Percentiles rank a stretch among this genome's conserved stretches.
phyloP scores from a whole-genome alignment of 2,113 vertebrate genomes.

The Zosterops borbonicus region DNA sequence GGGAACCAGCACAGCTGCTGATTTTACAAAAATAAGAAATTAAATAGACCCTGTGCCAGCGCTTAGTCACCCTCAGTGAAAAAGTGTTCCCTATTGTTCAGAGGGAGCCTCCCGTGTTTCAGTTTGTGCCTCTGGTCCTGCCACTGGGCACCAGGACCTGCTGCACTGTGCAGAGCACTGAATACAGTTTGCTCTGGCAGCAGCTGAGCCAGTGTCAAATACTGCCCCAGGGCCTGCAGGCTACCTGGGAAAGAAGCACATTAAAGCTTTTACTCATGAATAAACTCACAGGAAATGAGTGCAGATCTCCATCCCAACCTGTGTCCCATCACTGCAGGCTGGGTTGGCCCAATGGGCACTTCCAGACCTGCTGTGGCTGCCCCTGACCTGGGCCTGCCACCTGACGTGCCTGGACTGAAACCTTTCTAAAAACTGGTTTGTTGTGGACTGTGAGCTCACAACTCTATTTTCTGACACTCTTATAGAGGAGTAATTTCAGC shows the following conservation, averaged over 20 bases:
- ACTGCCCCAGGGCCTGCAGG: neutral
- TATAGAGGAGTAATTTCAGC: neutral
- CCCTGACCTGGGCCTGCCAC: neutral
- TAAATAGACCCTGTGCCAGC: neutral
- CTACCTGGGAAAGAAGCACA: neutral
- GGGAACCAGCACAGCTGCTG: neutral
- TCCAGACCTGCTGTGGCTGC: neutral
- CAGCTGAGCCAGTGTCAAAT: neutral
- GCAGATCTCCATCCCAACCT: fast-evolving
- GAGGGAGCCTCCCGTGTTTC: fast-evolving
- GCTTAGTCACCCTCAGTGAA: neutral
- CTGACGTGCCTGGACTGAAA: neutral
- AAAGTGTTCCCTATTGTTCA: neutral
- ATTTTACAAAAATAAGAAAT: neutral
- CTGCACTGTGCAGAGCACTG: neutral
- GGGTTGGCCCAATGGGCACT: neutral
- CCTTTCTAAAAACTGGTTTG: neutral
- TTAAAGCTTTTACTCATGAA: neutral
- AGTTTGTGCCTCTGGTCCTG: neutral
- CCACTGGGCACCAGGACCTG: neutral
- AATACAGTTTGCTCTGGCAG: neutral
- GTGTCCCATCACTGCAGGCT: neutral
- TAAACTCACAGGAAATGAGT: neutral
- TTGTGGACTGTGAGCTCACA: neutral
- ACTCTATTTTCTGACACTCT: too few species aligned